Conservation (phyloP, 2,888 invertebrate species). For the Fragum whitleyi region DNA sequence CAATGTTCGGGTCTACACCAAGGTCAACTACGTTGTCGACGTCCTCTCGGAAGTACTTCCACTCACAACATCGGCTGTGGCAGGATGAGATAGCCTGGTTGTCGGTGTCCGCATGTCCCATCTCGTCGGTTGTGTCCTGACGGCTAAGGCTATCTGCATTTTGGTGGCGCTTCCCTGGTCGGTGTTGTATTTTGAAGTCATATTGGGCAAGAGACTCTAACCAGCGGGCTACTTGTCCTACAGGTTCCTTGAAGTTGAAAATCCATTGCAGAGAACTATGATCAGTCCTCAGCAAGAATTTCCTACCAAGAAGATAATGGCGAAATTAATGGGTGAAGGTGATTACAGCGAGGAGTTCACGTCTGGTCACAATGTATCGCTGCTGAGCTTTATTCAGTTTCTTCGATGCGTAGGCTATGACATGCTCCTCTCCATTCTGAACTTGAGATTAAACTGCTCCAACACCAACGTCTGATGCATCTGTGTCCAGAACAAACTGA, state of each 20-base stretch:
- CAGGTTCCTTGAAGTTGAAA: conserved; percentile 17
- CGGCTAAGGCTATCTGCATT: conserved; percentile 30
- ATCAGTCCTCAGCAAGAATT: conserved; percentile 28
- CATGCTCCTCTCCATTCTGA: conserved; percentile 30
- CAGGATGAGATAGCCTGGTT: background rate
- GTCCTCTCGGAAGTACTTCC: background rate
- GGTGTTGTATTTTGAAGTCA: conserved; percentile 22
- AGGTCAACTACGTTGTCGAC: background rate
- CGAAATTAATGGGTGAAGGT: conserved; percentile 22
- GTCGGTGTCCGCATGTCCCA: background rate
- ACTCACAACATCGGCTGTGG: background rate
- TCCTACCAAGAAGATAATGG: conserved; percentile 27
- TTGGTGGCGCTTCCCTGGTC: conserved; percentile 26
- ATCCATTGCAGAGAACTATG: conserved; percentile 18
- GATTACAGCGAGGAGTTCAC: conserved; percentile 26
- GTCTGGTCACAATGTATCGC: conserved; percentile 15
- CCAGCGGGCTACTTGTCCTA: conserved; percentile 32
- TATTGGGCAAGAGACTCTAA: conserved; percentile 25
- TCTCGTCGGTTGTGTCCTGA: background rate
- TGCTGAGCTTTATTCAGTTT: background rate
- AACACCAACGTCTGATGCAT: conserved; percentile 37
- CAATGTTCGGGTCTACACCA: background rate
- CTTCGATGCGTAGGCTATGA: conserved; percentile 16
- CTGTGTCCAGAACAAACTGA: conserved; percentile 32
- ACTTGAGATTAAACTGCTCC: conserved; percentile 33